A percentile compares a stretch with the other conserved stretches of the same genome.
These are phyloP conservation scores for Cyclura pinguis DNA, from an alignment of 2,797 vertebrate species.

Conservation along the genomic window DNA sequence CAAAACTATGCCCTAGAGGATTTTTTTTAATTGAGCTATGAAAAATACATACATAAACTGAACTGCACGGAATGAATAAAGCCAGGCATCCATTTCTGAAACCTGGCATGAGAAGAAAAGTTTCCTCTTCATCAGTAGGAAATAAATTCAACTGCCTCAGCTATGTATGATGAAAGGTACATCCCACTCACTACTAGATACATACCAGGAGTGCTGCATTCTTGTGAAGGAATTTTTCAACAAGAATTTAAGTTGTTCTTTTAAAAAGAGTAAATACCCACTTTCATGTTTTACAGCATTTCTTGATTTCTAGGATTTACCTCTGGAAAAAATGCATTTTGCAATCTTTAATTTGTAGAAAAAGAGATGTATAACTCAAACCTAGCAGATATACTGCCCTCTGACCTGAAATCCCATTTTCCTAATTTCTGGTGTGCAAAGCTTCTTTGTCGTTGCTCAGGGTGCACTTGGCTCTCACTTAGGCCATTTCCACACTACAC, in stretches of 20 bases:
- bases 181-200: not conserved
- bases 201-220: not conserved
- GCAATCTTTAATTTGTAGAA: not conserved
- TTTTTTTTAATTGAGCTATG: not conserved
- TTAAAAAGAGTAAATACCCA: not conserved
- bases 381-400: not conserved
- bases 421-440: not conserved
- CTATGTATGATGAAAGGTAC: not conserved
- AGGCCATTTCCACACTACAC: too few species aligned
- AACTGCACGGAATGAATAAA: not conserved
- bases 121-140: not conserved
- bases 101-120: not conserved
- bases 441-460: not conserved
- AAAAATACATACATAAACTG: not conserved
- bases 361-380: not conserved
- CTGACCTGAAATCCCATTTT: too few species aligned
- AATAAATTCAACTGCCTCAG: not conserved
- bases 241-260: not conserved
- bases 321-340: too few species aligned
- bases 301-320: too few species aligned
- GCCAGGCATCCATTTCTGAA: not conserved
- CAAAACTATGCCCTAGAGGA: slow-evolving; percentile 11
- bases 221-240: not conserved
- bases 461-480: too few species aligned
- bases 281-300: not conserved